Base-by-base conservation (phyloP, 2,888 invertebrate species). In the Erebia epiphron region DNA sequence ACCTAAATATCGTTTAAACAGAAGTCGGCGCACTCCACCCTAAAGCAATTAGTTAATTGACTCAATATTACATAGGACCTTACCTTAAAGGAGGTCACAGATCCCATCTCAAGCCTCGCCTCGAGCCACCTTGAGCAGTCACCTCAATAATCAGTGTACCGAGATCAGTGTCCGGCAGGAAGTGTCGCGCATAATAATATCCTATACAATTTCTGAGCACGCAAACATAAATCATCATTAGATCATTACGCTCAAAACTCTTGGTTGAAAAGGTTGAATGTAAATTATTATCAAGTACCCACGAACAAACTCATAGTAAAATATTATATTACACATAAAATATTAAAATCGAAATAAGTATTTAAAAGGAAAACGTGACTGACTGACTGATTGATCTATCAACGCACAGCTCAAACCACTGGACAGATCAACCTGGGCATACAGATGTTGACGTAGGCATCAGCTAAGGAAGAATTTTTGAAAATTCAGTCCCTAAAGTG, bases 131-230 rank as follows among this genome's bases (percentile, higher is more conserved):
- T 74, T 72, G 73, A 68, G 60, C 68, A 64, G 70, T 70, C 72
- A 66, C 74, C 72, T 72, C 74, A 70, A 68, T 74, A 70, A 66
- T 70, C 74, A 70, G 62, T 57, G 70, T 70, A 74, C 74, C 70
- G 72, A 70, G 70, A 74, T 74, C 72, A 68, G 68, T 72, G 64
- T 61, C 72, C 73, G 72, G 67, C 64, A 72, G 74, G 74, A 74
- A 74, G 74, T 74, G 74, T 70, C 72, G 64, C 70, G 72, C 72
- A 74, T 74, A 72, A 72, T 68, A 72, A 74, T 72, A 72, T 70
- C 72, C 68, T 60, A 70, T 70, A 74, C 54, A 67, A 68, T 74
- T 72, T 69, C 72, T 49, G 54, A 70, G 60, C 74, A 74, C 74
- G 74, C 72, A 72, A 67, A 67, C 60, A 63, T 70, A 64, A 67